phyloP scores from a whole-genome alignment of 2,888 invertebrate genomes.

The Scelioninae gen. 1 region DNA sequence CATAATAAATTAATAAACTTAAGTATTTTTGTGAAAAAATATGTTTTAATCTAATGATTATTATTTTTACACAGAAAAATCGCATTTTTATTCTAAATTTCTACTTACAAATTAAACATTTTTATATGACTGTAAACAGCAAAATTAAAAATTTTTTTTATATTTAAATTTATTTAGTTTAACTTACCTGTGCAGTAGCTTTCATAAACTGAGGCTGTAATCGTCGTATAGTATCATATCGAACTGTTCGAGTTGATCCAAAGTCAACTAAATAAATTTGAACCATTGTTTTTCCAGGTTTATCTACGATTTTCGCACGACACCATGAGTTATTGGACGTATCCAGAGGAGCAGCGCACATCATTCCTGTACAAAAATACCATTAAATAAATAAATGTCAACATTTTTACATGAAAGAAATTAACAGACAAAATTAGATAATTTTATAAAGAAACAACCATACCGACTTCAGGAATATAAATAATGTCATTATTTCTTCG shows the following conservation, averaged over 20 bases:
- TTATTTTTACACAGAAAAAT: too few relatives aligned
- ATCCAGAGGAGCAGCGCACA: constrained; percentile 84
- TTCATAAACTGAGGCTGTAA: constrained; percentile 85
- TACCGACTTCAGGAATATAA: constrained; percentile 86
- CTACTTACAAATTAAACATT: too few relatives aligned
- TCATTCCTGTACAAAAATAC: constrained; percentile 83
- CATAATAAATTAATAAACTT: too few relatives aligned
- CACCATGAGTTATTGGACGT: constrained; percentile 76
- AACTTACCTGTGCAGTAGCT: constrained; percentile 85
- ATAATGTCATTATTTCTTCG: constrained; percentile 74
- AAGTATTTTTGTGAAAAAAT: not conserved
- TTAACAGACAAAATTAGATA: too few relatives aligned
- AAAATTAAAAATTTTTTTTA: too few relatives aligned
- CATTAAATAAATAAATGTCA: not conserved
- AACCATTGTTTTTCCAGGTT: constrained; percentile 84
- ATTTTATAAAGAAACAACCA: too few relatives aligned
- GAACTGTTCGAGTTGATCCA: constrained; percentile 85
- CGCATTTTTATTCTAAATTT: too few relatives aligned
- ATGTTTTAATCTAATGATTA: not conserved
- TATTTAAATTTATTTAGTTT: too few relatives aligned
- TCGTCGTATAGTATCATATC: constrained; percentile 85
- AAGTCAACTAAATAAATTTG: constrained; percentile 88
- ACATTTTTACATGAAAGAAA: too few relatives aligned
- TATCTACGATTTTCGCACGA: constrained; percentile 85
- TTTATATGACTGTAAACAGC: too few relatives aligned